Base-by-base conservation (phyloP, 2,888 invertebrate species). In the Acrobasis consociella region DNA sequence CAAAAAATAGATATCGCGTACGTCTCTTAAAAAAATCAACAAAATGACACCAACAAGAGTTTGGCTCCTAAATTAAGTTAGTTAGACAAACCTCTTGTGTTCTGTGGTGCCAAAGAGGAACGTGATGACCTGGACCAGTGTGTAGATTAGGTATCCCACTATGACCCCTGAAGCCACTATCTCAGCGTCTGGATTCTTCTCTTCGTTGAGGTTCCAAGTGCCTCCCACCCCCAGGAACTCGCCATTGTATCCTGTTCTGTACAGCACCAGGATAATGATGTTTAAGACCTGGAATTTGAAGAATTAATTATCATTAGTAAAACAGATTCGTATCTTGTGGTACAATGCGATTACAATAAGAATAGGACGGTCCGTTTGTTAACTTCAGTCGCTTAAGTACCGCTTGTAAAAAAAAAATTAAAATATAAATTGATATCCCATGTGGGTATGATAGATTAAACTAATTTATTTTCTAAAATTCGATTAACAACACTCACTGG, bases 171-270 rank as follows among this genome's bases (percentile, higher is more conserved):
- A 97, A 0, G 97, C 97, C 0, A 97, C 95, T 68, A 97, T 97
- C 92, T 97, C 97, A 16, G 96, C 96, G 76, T 97, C 97, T 0
- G 97, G 95, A 81, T 95, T 97, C 89, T 97, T 97, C 81, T 97
- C 96, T 83, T 97, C 97, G 75, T 97, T 97, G 60, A 97, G 93
- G 88, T 97, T 97, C 97, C 97, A 97, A 16, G 97, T 97, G 63
- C 97, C 97, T 55, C 97, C 97, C 61, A 97, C 96, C 46, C 97
- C 97, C 66, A 97, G 93, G 82, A 97, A 97, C 80, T 95, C 95
- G 2, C 97, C 97, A 70, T 95, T 95, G 88, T 95, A 96, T 11
- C 97, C 97, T 37, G 96, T 95, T 66, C 97, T 94, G 87, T 97
- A 97, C 9, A 97, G 89, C 63, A 97, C 95, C 60, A 97, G 79